A percentile compares a stretch with the other conserved stretches of the same genome.
Evolutionary conservation across 92 coral and sea anemone genomes (phyloP).

Genomic region (Parazoanthus darwini): DNA sequence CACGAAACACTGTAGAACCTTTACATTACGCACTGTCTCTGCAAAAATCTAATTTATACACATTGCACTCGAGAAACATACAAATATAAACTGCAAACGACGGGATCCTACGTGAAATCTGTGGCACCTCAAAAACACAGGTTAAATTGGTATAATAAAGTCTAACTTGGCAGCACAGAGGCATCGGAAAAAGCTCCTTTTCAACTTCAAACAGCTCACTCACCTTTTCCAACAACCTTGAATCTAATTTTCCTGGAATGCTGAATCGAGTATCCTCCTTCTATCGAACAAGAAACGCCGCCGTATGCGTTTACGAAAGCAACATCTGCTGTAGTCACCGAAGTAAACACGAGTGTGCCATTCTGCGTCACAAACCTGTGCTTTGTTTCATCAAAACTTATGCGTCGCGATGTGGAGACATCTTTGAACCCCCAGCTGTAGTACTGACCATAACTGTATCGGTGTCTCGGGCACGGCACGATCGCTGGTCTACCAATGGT

Average conservation of each 20-base stretch:
- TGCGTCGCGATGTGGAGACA: background rate
- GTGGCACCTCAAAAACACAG: too few species aligned
- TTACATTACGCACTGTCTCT: too few species aligned
- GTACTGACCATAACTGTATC: slow-evolving; percentile 25
- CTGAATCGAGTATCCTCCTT: background rate
- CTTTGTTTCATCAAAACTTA: background rate
- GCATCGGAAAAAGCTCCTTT: background rate
- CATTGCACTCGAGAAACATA: too few species aligned
- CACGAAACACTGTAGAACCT: too few species aligned
- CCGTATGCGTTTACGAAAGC: background rate
- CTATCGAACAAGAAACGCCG: slow-evolving; percentile 6
- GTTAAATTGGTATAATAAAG: too few species aligned
- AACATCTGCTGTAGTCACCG: background rate
- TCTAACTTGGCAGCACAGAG: too few species aligned
- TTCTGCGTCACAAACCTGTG: slow-evolving; percentile 30
- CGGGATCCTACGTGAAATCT: too few species aligned
- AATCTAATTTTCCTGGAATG: slow-evolving; percentile 11
- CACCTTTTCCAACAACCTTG: slow-evolving; percentile 7
- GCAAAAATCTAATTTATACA: too few species aligned
- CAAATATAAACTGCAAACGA: too few species aligned
- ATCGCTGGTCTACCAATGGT: slow-evolving; percentile 14
- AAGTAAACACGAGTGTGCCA: slow-evolving; percentile 23
- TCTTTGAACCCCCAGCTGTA: slow-evolving; percentile 19
- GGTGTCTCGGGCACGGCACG: background rate
- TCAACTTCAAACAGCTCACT: background rate